Evolutionary conservation across 2,797 vertebrate genomes (phyloP).

Genomic region (Luscinia megarhynchos): DNA sequence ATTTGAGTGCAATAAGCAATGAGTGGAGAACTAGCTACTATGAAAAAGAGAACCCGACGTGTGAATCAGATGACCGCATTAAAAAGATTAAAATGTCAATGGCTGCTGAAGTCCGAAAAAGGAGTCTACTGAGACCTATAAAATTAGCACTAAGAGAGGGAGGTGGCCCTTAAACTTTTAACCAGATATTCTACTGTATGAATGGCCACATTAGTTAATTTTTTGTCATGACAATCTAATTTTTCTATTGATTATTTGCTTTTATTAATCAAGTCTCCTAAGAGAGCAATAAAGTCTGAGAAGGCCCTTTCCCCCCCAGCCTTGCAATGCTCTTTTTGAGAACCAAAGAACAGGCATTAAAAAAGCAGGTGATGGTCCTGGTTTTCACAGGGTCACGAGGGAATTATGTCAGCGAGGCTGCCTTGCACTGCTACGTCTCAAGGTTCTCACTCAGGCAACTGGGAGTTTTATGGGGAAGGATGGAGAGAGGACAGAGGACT

Average conservation of each 20-base stretch:
- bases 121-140: conserved; percentile 77
- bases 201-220: conserved; percentile 78
- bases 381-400: conserved; percentile 25
- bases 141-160: conserved; percentile 76
- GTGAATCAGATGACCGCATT: conserved; percentile 79
- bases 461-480: conserved; percentile 58
- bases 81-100: conserved; percentile 83
- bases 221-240: conserved; percentile 74
- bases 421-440: conserved; percentile 52
- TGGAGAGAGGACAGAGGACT: conserved; percentile 61
- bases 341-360: conserved; percentile 16
- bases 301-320: neutral
- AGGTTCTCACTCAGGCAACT: conserved; percentile 31
- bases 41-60: conserved; percentile 53
- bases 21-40: conserved; percentile 65
- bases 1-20: conserved; percentile 74
- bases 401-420: conserved; percentile 41
- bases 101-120: conserved; percentile 78
- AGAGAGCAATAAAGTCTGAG: conserved; percentile 68
- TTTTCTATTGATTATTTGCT: conserved; percentile 76
- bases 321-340: conserved; percentile 38
- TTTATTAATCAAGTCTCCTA: conserved; percentile 71
- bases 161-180: conserved; percentile 77
- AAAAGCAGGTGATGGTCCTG: conserved; percentile 37
- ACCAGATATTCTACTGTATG: conserved; percentile 72